These are phyloP conservation scores for Octomys mimax DNA, from an alignment of 2,797 vertebrate genomes.

Conservation along the genomic window DNA sequence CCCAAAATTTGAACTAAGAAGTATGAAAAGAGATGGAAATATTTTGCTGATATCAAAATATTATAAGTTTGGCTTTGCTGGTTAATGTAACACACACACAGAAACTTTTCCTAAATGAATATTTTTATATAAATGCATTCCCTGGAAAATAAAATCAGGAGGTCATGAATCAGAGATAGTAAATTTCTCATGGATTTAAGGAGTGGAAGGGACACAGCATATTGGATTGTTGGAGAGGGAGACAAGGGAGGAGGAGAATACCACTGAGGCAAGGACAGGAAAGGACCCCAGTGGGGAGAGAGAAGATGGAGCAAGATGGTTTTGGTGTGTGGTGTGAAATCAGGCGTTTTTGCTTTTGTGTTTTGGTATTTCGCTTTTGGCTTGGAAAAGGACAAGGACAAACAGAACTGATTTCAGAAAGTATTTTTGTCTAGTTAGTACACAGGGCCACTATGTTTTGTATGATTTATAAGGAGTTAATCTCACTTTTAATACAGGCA, in stretches of 20 bases:
- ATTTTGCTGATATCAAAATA: neutral
- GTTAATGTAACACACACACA: conserved; percentile 21
- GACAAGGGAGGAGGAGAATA: neutral
- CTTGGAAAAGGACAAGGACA: conserved; percentile 22
- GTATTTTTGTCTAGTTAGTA: conserved; percentile 25
- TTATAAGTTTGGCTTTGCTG: neutral
- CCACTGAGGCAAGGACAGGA: neutral
- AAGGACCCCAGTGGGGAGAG: neutral
- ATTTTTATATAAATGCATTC: conserved; percentile 45
- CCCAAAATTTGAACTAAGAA: conserved; percentile 30
- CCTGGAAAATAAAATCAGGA: neutral
- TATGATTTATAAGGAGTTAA: conserved; percentile 79
- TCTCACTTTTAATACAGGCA: conserved; percentile 78
- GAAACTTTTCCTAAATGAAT: conserved; percentile 54
- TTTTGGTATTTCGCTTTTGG: neutral
- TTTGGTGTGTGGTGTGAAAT: neutral
- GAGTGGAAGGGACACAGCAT: neutral
- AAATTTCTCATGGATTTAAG: neutral
- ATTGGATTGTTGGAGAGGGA: neutral
- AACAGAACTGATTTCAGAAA: conserved; percentile 46
- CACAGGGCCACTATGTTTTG: neutral
- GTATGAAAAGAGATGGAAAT: conserved; percentile 38
- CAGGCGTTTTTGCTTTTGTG: too few relatives aligned
- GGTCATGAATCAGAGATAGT: neutral
- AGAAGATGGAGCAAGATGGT: neutral